A percentile compares a stretch with the other conserved stretches of the same genome.
Evolutionary conservation across 92 coral and sea anemone genomes (phyloP).

Genomic region (Epizoanthus fatuus): DNA sequence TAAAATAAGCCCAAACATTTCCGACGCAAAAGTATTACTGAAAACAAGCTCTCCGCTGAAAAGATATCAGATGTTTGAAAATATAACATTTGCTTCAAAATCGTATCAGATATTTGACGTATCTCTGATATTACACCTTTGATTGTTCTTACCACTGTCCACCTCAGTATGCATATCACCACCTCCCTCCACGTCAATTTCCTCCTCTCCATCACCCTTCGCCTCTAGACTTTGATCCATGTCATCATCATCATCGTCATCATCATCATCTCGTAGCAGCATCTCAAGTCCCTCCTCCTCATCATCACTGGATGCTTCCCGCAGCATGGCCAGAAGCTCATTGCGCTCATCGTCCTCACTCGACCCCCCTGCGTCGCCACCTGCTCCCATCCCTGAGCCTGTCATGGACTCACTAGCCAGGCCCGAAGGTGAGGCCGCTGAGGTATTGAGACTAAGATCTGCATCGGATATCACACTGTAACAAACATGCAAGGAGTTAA

Average conservation of each 20-base stretch:
- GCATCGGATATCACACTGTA: constrained; percentile 80
- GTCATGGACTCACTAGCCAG: constrained; percentile 40
- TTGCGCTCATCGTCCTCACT: constrained; percentile 92
- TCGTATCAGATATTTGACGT: not conserved
- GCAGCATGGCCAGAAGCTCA: constrained; percentile 92
- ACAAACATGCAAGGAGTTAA: not conserved
- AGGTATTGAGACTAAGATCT: constrained; percentile 66
- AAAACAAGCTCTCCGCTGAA: no score
- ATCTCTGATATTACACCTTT: not conserved
- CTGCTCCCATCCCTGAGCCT: constrained; percentile 49
- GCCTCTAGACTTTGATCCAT: constrained; percentile 36
- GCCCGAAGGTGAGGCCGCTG: constrained; percentile 75
- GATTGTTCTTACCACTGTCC: constrained; percentile 54
- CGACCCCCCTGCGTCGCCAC: constrained; percentile 32
- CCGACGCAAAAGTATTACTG: no score
- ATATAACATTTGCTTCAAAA: not conserved
- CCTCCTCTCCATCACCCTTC: constrained; percentile 37
- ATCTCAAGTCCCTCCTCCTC: constrained; percentile 84
- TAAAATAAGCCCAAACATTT: no score
- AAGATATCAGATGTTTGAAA: no score
- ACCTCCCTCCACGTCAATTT: constrained; percentile 44
- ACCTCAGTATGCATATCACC: constrained; percentile 72
- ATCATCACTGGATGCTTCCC: constrained; percentile 98
- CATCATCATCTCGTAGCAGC: constrained; percentile 75
- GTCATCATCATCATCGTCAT: constrained; percentile 77